phyloP scores from a whole-genome alignment of 2,797 vertebrate genomes.

The Trachops cirrhosus region DNA sequence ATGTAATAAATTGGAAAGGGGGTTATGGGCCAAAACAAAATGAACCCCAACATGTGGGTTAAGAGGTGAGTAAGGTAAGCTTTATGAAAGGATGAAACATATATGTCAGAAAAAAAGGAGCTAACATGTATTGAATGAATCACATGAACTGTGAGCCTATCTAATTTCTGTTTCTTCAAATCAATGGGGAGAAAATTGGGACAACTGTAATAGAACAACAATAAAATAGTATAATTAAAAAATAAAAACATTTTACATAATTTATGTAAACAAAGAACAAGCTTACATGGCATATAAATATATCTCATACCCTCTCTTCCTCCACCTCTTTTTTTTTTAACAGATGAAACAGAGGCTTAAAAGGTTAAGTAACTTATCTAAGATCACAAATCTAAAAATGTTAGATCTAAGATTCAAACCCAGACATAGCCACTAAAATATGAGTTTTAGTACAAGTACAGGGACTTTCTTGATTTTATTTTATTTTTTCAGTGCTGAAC shows the following conservation, averaged over 20 bases:
- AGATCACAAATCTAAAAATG: background rate
- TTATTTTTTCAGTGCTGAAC: background rate
- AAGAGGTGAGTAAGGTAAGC: background rate
- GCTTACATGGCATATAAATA: background rate
- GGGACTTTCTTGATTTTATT: background rate
- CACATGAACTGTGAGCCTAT: background rate
- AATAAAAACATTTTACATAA: too few relatives aligned
- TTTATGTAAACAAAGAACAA: too few relatives aligned
- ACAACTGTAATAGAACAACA: too few relatives aligned
- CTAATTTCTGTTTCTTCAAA: constrained; percentile 13
- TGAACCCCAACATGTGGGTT: background rate
- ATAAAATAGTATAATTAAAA: too few relatives aligned
- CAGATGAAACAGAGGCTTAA: background rate
- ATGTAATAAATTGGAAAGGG: background rate
- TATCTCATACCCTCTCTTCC: background rate
- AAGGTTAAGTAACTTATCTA: background rate
- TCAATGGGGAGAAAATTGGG: too few relatives aligned
- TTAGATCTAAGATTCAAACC: background rate
- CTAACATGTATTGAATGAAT: background rate
- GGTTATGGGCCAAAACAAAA: background rate
- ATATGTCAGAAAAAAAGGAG: background rate
- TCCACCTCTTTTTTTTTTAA: background rate
- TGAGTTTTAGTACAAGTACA: background rate
- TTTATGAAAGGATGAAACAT: background rate
- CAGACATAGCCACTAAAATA: background rate